These are phyloP conservation scores for Drosophila mimetica DNA, from an alignment of 2,888 invertebrate species.

Conservation along the genomic window DNA sequence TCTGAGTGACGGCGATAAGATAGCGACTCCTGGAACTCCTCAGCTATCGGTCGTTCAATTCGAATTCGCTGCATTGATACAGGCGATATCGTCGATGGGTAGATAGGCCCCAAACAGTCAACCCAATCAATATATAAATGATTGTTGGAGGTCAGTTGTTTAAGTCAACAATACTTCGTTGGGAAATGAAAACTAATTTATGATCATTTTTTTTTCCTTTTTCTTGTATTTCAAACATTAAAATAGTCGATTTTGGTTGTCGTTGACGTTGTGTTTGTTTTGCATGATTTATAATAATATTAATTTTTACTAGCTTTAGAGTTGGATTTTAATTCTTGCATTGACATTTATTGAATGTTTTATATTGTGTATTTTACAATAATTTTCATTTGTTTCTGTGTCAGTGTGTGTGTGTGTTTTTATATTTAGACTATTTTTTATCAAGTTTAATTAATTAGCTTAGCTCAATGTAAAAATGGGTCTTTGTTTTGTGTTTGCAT, in stretches of 20 bases:
- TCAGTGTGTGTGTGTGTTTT: slow-evolving; percentile 31
- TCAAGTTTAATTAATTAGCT: slow-evolving; percentile 76
- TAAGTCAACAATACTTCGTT: slow-evolving; percentile 55
- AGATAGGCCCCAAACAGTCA: slow-evolving; percentile 26
- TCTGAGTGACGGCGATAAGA: slow-evolving; percentile 68
- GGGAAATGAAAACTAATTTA: slow-evolving; percentile 63
- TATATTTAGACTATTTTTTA: slow-evolving; percentile 60
- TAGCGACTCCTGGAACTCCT: slow-evolving; percentile 61
- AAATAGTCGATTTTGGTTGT: slow-evolving; percentile 63
- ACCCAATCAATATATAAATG: slow-evolving; percentile 72
- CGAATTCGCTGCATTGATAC: slow-evolving; percentile 47
- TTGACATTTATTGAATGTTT: slow-evolving; percentile 70
- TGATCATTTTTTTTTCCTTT: slow-evolving; percentile 45
- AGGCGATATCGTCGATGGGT: background rate
- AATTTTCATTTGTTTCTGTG: slow-evolving; percentile 47
- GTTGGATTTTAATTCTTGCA: slow-evolving; percentile 59
- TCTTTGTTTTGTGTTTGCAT: slow-evolving; percentile 47
- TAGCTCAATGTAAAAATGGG: slow-evolving; percentile 78
- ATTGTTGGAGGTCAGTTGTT: slow-evolving; percentile 82
- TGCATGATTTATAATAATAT: slow-evolving; percentile 69
- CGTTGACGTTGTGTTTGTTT: slow-evolving; percentile 35
- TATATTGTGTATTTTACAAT: slow-evolving; percentile 69
- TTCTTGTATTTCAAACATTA: slow-evolving; percentile 81
- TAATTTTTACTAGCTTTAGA: slow-evolving; percentile 79
- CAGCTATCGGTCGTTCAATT: slow-evolving; percentile 71